Percentiles rank a stretch among this genome's conserved stretches.
These are phyloP conservation scores for Pogonognathellus flavescens DNA, from an alignment of 1,140 invertebrate species.

Conservation along the genomic window DNA sequence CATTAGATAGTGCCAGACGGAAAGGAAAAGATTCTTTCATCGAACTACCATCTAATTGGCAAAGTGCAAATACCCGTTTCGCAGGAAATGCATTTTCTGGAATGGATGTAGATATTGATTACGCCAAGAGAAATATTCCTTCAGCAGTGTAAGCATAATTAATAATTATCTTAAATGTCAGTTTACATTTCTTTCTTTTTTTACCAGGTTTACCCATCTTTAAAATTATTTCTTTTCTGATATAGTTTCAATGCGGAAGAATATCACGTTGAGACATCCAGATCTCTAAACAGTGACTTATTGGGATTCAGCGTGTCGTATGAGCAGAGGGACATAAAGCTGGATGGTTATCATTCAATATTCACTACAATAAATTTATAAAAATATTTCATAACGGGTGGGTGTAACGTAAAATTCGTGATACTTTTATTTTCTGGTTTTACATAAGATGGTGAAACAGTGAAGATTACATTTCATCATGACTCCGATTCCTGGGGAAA, in stretches of 20 bases:
- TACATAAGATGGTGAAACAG: too few relatives aligned
- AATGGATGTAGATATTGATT: background rate
- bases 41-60: background rate
- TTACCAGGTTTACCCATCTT: too few relatives aligned
- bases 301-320: background rate
- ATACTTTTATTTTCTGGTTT: too few relatives aligned
- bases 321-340: background rate
- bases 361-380: too few relatives aligned
- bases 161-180: too few relatives aligned
- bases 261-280: background rate
- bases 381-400: too few relatives aligned
- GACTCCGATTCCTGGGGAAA: too few relatives aligned
- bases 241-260: background rate
- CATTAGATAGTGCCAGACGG: background rate
- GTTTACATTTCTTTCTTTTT: too few relatives aligned
- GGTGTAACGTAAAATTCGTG: too few relatives aligned
- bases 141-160: background rate
- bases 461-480: too few relatives aligned
- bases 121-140: background rate
- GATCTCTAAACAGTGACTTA: background rate
- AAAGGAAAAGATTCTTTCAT: conserved; percentile 18
- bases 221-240: too few relatives aligned
- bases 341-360: too few relatives aligned
- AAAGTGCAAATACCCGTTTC: background rate
- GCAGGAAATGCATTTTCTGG: background rate